phyloP scores from a whole-genome alignment of 2,888 invertebrate genomes.

The Anticlea derivata region DNA sequence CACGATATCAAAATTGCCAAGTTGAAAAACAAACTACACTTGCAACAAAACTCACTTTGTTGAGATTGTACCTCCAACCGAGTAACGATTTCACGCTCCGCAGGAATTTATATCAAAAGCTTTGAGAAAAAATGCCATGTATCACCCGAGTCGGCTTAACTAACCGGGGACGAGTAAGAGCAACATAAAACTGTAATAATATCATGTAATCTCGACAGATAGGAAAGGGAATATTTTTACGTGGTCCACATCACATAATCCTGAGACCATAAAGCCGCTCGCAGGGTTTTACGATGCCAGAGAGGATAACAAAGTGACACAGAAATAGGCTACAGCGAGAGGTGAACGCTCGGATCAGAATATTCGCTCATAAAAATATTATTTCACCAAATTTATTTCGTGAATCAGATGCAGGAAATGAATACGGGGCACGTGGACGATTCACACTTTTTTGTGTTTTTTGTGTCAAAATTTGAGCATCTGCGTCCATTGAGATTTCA shows the following conservation, averaged over 20 bases:
- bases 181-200: constrained; percentile 33
- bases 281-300: constrained; percentile 47
- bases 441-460: constrained; percentile 40
- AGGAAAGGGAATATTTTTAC: constrained; percentile 31
- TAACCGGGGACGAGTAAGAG: constrained; percentile 24
- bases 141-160: constrained; percentile 20
- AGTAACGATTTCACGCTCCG: constrained; percentile 9
- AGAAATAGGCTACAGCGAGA: constrained; percentile 45
- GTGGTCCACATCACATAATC: constrained; percentile 36
- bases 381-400: constrained; percentile 24
- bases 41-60: constrained; percentile 22
- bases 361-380: constrained; percentile 62
- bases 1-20: constrained; percentile 13
- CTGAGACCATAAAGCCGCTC: constrained; percentile 38
- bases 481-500: constrained; percentile 15
- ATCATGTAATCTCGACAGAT: constrained; percentile 31
- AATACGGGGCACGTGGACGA: constrained; percentile 50
- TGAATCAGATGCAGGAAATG: constrained; percentile 49
- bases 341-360: constrained; percentile 41
- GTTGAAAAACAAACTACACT: constrained; percentile 8
- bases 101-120: constrained; percentile 15
- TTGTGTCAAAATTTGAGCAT: constrained; percentile 21
- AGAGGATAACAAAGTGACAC: constrained; percentile 44
- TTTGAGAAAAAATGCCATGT: constrained; percentile 18
- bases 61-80: constrained; percentile 11